Conservation (phyloP, 2,888 invertebrate species). For the Cosmorhoe ocellata region DNA sequence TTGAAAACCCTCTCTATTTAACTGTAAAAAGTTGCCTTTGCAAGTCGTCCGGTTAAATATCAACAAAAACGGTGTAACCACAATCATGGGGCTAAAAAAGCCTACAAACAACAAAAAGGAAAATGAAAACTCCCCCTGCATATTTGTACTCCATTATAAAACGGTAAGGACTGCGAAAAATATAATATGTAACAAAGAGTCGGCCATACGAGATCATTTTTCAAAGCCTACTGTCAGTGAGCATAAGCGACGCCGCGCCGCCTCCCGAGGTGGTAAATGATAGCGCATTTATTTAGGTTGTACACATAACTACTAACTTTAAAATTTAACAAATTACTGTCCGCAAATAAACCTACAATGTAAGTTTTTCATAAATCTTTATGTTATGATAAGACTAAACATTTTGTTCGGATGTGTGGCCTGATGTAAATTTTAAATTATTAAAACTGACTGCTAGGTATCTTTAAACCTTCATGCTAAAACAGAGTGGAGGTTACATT, state of each 20-base stretch:
- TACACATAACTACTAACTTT: too few species aligned
- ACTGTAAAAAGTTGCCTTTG: slow-evolving; percentile 2
- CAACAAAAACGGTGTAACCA: slow-evolving; percentile 9
- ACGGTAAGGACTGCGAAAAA: slow-evolving; percentile 20
- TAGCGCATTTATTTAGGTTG: too few species aligned
- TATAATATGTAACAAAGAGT: slow-evolving; percentile 9
- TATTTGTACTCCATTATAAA: slow-evolving; percentile 27
- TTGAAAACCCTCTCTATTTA: neutral
- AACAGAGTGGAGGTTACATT: slow-evolving; percentile 2
- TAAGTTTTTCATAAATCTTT: neutral
- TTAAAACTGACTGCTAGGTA: slow-evolving; percentile 18
- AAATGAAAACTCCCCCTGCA: slow-evolving; percentile 14
- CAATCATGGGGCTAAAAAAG: slow-evolving; percentile 6
- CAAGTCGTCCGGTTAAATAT: neutral
- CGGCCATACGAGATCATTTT: neutral
- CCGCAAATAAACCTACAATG: too few species aligned
- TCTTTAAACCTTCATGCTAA: slow-evolving; percentile 15
- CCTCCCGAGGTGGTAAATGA: too few species aligned
- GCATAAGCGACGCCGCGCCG: too few species aligned
- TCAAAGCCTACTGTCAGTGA: neutral
- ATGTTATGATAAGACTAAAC: neutral
- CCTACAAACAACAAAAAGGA: slow-evolving; percentile 24
- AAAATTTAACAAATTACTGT: too few species aligned
- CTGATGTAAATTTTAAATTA: slow-evolving; percentile 25
- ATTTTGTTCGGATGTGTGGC: slow-evolving; percentile 1